These are phyloP conservation scores for Holothuria leucospilota DNA, from an alignment of 53 echinoderm and acorn worm species.

Conservation along the genomic window DNA sequence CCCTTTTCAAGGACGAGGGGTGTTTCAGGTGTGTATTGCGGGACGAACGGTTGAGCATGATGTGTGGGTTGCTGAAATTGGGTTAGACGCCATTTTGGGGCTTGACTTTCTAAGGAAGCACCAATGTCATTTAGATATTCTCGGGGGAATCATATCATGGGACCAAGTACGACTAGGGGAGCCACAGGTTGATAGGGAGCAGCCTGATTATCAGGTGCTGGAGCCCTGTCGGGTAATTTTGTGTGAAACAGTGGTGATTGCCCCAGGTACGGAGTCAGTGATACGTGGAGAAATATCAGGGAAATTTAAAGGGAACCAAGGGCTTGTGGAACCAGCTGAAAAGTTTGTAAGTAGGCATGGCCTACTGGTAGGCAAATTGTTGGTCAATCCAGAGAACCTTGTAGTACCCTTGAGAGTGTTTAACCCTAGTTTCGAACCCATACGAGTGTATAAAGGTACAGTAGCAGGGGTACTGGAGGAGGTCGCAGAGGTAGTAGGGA, in stretches of 20 bases:
- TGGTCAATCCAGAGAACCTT: slow-evolving; percentile 15
- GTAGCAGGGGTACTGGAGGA: slow-evolving; percentile 29
- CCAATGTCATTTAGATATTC: slow-evolving; percentile 14
- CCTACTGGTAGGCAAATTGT: slow-evolving; percentile 19
- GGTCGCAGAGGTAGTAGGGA: neutral
- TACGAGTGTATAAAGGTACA: slow-evolving; percentile 23
- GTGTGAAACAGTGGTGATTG: too few species aligned
- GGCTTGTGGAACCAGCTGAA: too few species aligned
- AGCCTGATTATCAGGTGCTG: neutral
- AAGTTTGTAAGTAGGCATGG: too few species aligned
- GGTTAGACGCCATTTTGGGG: slow-evolving; percentile 27
- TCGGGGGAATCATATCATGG: slow-evolving; percentile 9
- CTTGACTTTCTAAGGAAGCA: slow-evolving; percentile 36
- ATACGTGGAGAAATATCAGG: too few species aligned
- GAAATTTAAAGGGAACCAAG: neutral
- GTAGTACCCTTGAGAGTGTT: slow-evolving; percentile 32
- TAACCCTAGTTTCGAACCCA: slow-evolving; percentile 21
- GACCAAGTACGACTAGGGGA: neutral
- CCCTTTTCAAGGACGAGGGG: neutral
- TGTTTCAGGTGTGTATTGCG: slow-evolving; percentile 24
- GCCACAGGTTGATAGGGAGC: neutral
- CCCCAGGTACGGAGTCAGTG: too few species aligned
- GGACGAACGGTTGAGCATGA: slow-evolving; percentile 20
- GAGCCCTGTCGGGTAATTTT: too few species aligned
- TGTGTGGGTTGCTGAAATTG: slow-evolving; percentile 51